Base-by-base conservation (phyloP, 1,140 invertebrate species). In the Hylyphantes graminicola region DNA sequence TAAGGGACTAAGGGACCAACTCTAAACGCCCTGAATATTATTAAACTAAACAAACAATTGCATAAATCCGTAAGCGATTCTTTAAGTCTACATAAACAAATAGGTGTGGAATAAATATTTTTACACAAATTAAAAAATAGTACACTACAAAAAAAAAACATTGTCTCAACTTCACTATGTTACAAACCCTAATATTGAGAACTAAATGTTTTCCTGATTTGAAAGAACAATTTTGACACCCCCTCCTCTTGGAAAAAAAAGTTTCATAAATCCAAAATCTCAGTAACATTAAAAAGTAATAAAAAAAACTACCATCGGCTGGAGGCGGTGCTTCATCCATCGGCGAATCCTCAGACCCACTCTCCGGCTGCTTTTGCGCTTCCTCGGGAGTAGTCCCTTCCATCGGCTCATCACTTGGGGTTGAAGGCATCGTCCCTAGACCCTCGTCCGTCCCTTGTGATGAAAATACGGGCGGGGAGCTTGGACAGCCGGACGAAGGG, bases 361-460 rank as follows among this genome's bases (percentile, higher is more conserved):
- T 48, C 17, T n/a, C n/a, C 2, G n/a, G 35, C 8, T 51, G 59
- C 10, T 59, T 55, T 13, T 11, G 17, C 21, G 7, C 54, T 8
- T 74, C 17, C 10, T 11, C 7, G 50, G n/a, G 9, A 17, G n/a
- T 53, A 13, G 5, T 17, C n/a, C 50, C 17, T 19, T 64, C 35
- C 13, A 17, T 6, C 19, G 50, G 74, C 17, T 57, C 61, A 10
- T 17, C 19, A 50, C 9, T 61, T 7, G 76, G 76, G 0, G 76
- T 67, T 7, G 11, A 78, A 19, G 61, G 61, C 51, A 78, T 48
- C 7, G 76, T 67, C 17, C 63, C 76, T 10, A 67, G 9, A 35
- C 63, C 63, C 55, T 78, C 76, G 55, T 78, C 76, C 6, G 63
- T 65, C 8, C 35, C 57, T 64, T 64, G 57, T 7, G 74, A 61